Base-by-base conservation (phyloP, 92 coral and sea anemone genomes). In the Desmophyllum pertusum region DNA sequence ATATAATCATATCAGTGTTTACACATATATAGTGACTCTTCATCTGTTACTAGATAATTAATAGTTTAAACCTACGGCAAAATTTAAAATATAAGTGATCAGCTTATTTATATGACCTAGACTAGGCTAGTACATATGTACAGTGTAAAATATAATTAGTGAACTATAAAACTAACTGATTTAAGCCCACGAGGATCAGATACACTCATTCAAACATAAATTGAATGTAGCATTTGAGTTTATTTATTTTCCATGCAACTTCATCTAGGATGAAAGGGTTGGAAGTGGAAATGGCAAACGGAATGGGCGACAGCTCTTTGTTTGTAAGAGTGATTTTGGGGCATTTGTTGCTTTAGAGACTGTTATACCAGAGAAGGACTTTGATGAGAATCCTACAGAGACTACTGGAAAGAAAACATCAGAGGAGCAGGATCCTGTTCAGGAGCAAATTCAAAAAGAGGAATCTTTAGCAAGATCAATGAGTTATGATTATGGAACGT, bases 221-320 rank as follows among this genome's bases (percentile, higher is more conserved):
- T n/a, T n/a, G n/a, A n/a, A n/a, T n/a, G n/a, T n/a, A n/a, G n/a
- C n/a, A n/a, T n/a, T n/a, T n/a, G n/a, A n/a, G n/a, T n/a, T n/a
- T n/a, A 10, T 46, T 42, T 6, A 8, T 70, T 4, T 21, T 38
- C 3, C 25, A 27, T n/a, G n/a, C 46, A 9, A 42, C 46, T 42
- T 42, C 9, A 4, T 42, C 5, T 65, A 95, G 98, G 93, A 88
- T 36, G 33, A 67, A 27, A 74, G 79, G 29, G 5, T 0, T 23
- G 98, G 96, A 29, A 31, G 15, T 75, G 94, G 98, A 33, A 90
- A 89, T 88, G 98, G 98, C 4, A 42, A 78, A 21, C 88, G 50
- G 57, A 3, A 73, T 36, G 85, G 89, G 2, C 73, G 59, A 42
- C 95, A 92, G 41, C 68, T 78, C 42, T 89, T 92, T 78, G 77